phyloP scores from a whole-genome alignment of 2,113 vertebrate genomes.

The Arvicanthis niloticus region DNA sequence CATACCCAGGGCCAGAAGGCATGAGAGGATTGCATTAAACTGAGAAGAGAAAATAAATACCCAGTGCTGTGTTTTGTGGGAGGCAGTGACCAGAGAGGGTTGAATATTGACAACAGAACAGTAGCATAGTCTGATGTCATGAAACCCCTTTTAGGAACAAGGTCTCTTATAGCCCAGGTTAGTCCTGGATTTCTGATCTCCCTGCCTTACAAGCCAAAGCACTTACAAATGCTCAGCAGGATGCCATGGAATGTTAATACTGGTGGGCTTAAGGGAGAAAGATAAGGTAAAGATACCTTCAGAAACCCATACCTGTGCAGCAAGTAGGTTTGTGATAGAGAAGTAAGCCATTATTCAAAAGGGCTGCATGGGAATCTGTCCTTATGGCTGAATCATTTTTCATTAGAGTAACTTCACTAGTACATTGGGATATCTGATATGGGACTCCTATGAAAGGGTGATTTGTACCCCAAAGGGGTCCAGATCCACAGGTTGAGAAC shows the following conservation, averaged over 20 bases:
- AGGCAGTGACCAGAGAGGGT: background rate
- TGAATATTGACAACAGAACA: background rate
- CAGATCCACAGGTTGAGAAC: background rate
- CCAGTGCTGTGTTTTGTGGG: background rate
- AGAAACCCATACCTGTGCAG: background rate
- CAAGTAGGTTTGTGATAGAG: background rate
- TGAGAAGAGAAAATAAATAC: background rate
- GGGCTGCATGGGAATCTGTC: background rate
- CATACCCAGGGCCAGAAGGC: background rate
- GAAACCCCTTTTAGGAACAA: background rate
- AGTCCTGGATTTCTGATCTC: background rate
- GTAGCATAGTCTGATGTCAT: too few species aligned
- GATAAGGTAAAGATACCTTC: background rate
- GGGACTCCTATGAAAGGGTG: background rate
- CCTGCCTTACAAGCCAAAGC: too few species aligned
- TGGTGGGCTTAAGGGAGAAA: background rate
- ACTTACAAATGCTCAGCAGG: too few species aligned
- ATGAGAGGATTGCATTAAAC: background rate
- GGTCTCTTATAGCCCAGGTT: background rate
- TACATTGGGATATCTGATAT: background rate
- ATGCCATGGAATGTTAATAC: background rate
- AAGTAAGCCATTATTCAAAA: background rate
- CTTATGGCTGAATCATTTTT: background rate
- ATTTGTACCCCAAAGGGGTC: background rate
- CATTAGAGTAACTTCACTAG: background rate